A percentile compares a stretch with the other conserved stretches of the same genome.
Conservation (phyloP, 2,888 invertebrate genomes). For the Macrosiphum euphorbiae region DNA sequence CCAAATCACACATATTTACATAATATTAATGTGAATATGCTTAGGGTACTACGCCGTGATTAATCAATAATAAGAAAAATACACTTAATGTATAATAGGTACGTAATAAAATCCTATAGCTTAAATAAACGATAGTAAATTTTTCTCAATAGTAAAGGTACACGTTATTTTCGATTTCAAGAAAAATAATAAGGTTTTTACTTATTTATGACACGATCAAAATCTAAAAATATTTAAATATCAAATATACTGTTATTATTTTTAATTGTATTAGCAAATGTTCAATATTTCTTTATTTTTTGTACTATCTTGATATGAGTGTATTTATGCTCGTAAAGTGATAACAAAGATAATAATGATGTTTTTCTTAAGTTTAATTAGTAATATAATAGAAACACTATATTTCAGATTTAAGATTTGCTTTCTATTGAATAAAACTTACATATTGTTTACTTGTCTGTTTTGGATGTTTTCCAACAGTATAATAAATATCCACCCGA, state of each 20-base stretch:
- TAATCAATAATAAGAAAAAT: not conserved
- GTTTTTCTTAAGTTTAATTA: not conserved
- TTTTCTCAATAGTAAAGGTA: not conserved
- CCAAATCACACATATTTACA: not conserved
- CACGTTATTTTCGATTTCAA: not conserved
- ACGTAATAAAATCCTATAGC: not conserved
- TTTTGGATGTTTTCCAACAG: slow-evolving; percentile 14
- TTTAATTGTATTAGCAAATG: not conserved
- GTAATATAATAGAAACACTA: not conserved
- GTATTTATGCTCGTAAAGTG: not conserved
- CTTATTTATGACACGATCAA: not conserved
- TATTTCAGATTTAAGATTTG: not conserved
- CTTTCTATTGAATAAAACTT: not conserved
- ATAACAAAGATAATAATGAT: not conserved
- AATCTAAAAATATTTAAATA: not conserved
- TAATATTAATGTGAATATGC: not conserved
- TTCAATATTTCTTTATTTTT: not conserved
- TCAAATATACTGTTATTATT: not conserved
- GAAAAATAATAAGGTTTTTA: not conserved
- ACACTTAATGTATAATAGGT: not conserved
- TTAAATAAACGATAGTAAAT: not conserved
- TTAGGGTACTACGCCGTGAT: not conserved
- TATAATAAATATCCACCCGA: not conserved
- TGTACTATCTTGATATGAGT: not conserved
- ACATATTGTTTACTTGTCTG: slow-evolving; percentile 18